These are phyloP conservation scores for Drosophila nigromelanica DNA, from an alignment of 1,140 invertebrate genomes.

Conservation along the genomic window DNA sequence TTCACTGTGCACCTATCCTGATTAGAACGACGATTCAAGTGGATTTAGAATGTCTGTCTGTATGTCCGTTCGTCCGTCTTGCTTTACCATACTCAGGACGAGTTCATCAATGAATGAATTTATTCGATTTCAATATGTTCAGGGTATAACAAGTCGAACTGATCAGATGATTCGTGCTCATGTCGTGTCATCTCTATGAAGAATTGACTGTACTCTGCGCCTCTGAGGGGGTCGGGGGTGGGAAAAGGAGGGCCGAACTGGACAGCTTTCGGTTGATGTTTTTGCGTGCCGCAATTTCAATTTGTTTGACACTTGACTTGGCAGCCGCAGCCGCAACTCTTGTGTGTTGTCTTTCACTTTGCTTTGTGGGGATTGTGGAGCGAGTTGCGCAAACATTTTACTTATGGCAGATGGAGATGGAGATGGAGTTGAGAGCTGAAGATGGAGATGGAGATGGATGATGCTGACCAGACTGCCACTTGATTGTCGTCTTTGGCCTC, in stretches of 20 bases:
- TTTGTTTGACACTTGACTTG: conserved; percentile 66
- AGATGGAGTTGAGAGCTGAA: not conserved
- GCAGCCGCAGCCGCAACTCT: conserved; percentile 20
- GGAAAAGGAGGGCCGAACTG: not conserved
- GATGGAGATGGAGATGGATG: conserved; percentile 12
- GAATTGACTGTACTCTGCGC: not conserved
- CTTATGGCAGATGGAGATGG: conserved; percentile 49
- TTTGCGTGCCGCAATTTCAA: conserved; percentile 80
- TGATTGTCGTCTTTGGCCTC: conserved; percentile 44
- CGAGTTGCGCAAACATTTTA: conserved; percentile 76
- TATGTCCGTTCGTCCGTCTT: too few species aligned
- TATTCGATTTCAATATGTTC: too few species aligned
- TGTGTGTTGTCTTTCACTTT: conserved; percentile 64
- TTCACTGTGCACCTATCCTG: too few species aligned
- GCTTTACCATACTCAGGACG: too few species aligned
- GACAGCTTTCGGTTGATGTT: conserved; percentile 58
- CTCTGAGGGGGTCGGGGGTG: not conserved
- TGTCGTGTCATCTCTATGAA: not conserved
- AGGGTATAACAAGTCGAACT: too few species aligned
- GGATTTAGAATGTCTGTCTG: too few species aligned
- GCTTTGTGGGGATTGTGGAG: conserved; percentile 45
- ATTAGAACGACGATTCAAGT: too few species aligned
- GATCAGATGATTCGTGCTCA: too few species aligned
- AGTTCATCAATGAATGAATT: too few species aligned
- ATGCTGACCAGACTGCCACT: conserved; percentile 39